Base-by-base conservation (phyloP, 2,797 vertebrate species). In the Tragelaphus eurycerus region DNA sequence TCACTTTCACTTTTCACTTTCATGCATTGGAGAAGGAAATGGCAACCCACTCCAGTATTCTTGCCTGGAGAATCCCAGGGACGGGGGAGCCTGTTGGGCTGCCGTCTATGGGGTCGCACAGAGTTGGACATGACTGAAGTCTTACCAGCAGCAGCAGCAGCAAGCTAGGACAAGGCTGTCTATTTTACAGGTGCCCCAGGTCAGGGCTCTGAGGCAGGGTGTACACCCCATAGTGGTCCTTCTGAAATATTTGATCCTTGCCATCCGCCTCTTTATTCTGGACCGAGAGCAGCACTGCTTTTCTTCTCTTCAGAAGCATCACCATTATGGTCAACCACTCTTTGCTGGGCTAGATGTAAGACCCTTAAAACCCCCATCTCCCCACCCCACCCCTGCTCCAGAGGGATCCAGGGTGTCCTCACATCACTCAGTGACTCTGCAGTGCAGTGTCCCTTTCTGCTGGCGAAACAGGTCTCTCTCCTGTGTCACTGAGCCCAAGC, bases 141-240 rank as follows among this genome's bases (percentile, higher is more conserved):
- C 48, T 50, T 50, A 50, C 3, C 48, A 14, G 13, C 48, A 1
- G 13, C 48, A 14, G 48, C 48, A 50, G 48, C 48, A 50, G 48
- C 48, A 50, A 52, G 5, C 12, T 29, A 27, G 11, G n/a, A 12
- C 15, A 50, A 88, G 12, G 11, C 12, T 48, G 12, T 17, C 46
- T 10, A 4, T 7, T 59, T 57, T 34, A n/a, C 1, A 38, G 14
- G 11, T 34, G 7, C 4, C 55, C 34, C 50, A 3, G 2, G 6
- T 50, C 4, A 38, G 0, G 9, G 27, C 8, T 93, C 23, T 6
- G 9, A 85, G 38, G 84, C 11, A 60, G 25, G 2, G 6, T 3
- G 5, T 67, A 16, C 38, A 10, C 7, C 31, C 48, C 15, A 9
- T 2, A 9, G 55, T 12, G 5, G 82, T 46, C 54, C 54, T 64